Conservation (phyloP, 2,888 invertebrate species). For the Caprella mutica region DNA sequence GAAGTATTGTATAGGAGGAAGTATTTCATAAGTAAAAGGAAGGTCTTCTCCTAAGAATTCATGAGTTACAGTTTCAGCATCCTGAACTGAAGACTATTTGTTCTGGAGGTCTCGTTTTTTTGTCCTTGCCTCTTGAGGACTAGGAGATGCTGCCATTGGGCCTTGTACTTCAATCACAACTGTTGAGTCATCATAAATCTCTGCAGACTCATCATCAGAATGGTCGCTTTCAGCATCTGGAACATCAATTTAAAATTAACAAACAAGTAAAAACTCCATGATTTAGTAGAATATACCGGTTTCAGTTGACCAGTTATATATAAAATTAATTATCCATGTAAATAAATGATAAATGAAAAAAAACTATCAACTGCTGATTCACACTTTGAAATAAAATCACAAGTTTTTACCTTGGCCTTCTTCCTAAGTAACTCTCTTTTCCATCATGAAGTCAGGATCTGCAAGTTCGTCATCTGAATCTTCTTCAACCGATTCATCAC, state of each 20-base stretch:
- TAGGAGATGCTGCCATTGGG: not conserved
- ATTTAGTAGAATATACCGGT: too few species aligned
- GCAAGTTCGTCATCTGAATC: not conserved
- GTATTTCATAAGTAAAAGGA: too few species aligned
- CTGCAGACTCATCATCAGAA: constrained; percentile 1
- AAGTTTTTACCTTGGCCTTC: not conserved
- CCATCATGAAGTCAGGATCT: not conserved
- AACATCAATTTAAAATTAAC: not conserved
- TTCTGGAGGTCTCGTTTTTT: not conserved
- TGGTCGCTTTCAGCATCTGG: not conserved
- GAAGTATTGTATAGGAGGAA: too few species aligned
- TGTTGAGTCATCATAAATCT: not conserved
- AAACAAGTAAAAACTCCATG: not conserved
- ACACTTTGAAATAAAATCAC: not conserved
- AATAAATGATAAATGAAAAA: not conserved
- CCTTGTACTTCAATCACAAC: constrained; percentile 2
- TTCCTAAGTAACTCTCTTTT: not conserved
- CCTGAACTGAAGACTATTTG: not conserved
- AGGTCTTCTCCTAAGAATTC: too few species aligned
- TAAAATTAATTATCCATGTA: too few species aligned
- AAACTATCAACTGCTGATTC: not conserved
- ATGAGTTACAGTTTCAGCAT: too few species aligned
- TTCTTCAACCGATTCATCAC: not conserved
- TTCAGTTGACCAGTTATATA: too few species aligned
- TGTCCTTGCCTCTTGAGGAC: not conserved